phyloP scores from a whole-genome alignment of 2,888 invertebrate species.

The Coenonympha arcania region DNA sequence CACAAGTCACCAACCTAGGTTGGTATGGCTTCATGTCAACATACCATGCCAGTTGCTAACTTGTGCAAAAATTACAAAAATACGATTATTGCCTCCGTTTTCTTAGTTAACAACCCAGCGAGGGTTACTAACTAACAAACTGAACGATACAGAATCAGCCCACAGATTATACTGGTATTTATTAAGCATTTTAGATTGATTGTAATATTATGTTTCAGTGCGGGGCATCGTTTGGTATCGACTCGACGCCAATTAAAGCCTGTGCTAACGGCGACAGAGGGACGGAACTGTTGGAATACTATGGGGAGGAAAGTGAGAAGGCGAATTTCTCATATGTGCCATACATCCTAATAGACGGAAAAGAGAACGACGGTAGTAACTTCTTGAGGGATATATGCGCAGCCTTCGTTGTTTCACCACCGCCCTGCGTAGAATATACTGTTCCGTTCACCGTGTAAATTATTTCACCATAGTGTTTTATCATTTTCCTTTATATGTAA shows the following conservation, averaged over 20 bases:
- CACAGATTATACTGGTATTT: no score
- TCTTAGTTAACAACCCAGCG: no score
- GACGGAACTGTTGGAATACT: conserved; percentile 22
- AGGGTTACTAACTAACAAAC: no score
- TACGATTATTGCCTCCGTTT: no score
- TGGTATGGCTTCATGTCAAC: no score
- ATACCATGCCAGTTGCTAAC: no score
- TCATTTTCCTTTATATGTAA: not conserved
- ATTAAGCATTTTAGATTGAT: no score
- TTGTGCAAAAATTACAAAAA: no score
- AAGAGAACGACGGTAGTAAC: conserved; percentile 5
- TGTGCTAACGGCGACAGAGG: conserved; percentile 68
- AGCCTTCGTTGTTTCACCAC: conserved; percentile 24
- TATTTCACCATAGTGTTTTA: not conserved
- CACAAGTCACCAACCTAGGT: no score
- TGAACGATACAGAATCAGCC: no score
- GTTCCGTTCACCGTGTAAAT: not conserved
- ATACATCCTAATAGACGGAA: conserved; percentile 26
- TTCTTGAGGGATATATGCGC: conserved; percentile 24
- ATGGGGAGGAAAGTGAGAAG: conserved; percentile 27
- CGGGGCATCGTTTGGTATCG: conserved; percentile 15
- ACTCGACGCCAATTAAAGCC: conserved; percentile 46
- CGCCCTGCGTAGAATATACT: conserved; percentile 16
- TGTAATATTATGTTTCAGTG: conserved; percentile 24
- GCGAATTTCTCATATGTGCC: conserved; percentile 25